A percentile compares a stretch with the other conserved stretches of the same genome.
Conservation (phyloP, 1,140 invertebrate genomes). For the Papilio polytes region DNA sequence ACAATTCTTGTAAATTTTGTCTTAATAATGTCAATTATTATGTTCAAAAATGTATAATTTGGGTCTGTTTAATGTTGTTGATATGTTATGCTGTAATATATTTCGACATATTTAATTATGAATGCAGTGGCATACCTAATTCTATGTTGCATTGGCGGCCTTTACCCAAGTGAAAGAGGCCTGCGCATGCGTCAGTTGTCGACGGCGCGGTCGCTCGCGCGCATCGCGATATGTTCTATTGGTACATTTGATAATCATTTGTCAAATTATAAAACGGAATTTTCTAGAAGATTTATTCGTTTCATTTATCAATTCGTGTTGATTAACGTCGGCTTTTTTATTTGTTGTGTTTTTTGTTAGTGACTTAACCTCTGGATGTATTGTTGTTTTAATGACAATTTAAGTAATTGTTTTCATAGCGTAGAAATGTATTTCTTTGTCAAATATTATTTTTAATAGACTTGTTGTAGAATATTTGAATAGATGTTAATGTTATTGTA, state of each 20-base stretch:
- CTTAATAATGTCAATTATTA: no score
- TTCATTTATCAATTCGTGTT: conserved; percentile 2
- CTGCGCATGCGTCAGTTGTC: conserved; percentile 36
- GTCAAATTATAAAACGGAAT: neutral
- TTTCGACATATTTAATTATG: neutral
- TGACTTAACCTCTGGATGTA: neutral
- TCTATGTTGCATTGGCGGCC: conserved; percentile 17
- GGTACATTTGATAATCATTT: conserved; percentile 35
- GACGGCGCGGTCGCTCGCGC: conserved; percentile 49
- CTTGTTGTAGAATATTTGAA: neutral
- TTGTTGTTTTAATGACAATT: neutral
- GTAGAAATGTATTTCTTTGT: neutral
- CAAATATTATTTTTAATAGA: neutral
- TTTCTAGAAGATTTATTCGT: neutral
- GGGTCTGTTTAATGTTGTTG: neutral
- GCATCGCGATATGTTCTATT: conserved; percentile 41
- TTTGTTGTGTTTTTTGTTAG: neutral
- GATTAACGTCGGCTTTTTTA: neutral
- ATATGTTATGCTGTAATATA: neutral
- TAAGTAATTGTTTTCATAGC: neutral
- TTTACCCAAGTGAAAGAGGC: conserved; percentile 53
- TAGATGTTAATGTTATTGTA: neutral
- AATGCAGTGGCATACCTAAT: conserved; percentile 30
- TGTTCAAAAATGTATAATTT: neutral
- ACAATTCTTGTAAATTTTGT: neutral